Evolutionary conservation across 2,797 vertebrate genomes (phyloP).

Genomic region (Enteromius argenteus): DNA sequence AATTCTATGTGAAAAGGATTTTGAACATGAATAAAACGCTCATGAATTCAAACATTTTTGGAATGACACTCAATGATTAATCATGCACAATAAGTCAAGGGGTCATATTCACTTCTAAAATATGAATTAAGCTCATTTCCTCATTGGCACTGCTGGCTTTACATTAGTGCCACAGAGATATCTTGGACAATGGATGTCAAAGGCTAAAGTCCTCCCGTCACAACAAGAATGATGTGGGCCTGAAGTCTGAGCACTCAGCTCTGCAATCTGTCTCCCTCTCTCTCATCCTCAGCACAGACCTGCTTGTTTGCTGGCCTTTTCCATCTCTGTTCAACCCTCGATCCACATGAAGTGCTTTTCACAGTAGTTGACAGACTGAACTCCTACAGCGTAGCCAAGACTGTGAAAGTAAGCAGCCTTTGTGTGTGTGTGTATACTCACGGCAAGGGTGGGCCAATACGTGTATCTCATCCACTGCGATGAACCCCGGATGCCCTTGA

Average conservation of each 20-base stretch:
- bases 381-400: not conserved
- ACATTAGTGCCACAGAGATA: not conserved
- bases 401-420: slow-evolving; percentile 43
- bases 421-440: slow-evolving; percentile 76
- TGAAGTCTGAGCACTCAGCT: slow-evolving; percentile 54
- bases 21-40: not conserved
- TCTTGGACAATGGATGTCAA: not conserved
- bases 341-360: slow-evolving; percentile 44
- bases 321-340: slow-evolving; percentile 43
- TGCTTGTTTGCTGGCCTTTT: slow-evolving; percentile 36
- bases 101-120: not conserved
- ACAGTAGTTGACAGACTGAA: slow-evolving; percentile 35
- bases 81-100: not conserved
- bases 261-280: slow-evolving; percentile 60
- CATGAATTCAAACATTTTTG: not conserved
- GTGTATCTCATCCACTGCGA: slow-evolving; percentile 94
- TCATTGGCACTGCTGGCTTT: not conserved
- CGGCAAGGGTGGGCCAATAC: slow-evolving; percentile 96
- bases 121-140: not conserved
- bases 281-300: slow-evolving; percentile 28
- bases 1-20: not conserved
- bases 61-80: not conserved
- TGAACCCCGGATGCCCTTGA: slow-evolving; percentile 94
- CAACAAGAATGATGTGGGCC: slow-evolving; percentile 68
- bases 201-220: slow-evolving; percentile 64